Evolutionary conservation across 2,113 vertebrate genomes (phyloP), one percentile per base, ranked within the genome.

Genomic region (Shinisaurus crocodilurus): DNA sequence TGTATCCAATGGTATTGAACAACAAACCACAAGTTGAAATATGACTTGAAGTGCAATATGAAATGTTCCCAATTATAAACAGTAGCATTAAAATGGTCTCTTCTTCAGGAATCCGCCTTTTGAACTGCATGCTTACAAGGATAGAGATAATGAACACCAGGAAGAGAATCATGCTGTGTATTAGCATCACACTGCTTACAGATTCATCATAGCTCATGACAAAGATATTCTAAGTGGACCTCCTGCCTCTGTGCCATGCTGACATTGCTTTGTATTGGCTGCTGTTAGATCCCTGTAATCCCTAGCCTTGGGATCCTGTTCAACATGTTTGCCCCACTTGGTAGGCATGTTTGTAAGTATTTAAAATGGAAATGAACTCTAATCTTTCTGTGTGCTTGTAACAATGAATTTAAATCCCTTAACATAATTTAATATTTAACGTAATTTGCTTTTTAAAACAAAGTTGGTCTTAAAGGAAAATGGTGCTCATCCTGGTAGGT

Each of bases 201-300:
- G 82, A 88, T 90, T 92, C 90, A 92, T 92, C 80, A 34, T 79
- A 87, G 90, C 92, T 95, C 79, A 92, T 94, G 92, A 93, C 86
- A 96, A 92, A 94, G 93, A 83, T 95, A 95, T 94, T 94, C 40
- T 90, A 88, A 95, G 92, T 86, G 93, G 94, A 93, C 95, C 95
- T 96, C 96, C 96, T 94, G 86, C 91, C 86, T 95, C 90, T 94
- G 81, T 94, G 0, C 0, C 95, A 93, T 90, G 93, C 95, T 96
- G 95, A 93, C 91, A 91, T 85, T 91, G 89, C 94, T 95, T 92
- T 95, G 93, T 93, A 89, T 93, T 94, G 93, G 95, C 94, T 96
- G 95, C 95, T 96, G 96, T 94, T 95, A 95, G 92, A 95, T 94
- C 91, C 81, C 93, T 95, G 94, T 97, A 96, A 96, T 97, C 94